These are phyloP conservation scores for Tetragnatha montana DNA, from an alignment of 2,888 invertebrate species.

Conservation along the genomic window DNA sequence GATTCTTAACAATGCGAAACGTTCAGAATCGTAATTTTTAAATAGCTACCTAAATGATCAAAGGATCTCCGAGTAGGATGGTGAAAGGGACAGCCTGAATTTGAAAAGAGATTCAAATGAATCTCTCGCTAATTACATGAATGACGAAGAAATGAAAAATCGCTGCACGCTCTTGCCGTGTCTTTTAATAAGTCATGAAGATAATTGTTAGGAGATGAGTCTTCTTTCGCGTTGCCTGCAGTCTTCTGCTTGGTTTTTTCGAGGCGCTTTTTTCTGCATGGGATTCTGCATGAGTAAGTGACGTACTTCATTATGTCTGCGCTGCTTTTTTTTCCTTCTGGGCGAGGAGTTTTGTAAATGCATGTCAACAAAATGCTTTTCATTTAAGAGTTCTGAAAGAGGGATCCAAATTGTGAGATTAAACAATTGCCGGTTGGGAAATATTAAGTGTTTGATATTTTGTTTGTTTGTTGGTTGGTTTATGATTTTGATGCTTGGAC, in stretches of 20 bases:
- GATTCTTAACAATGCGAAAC: constrained; percentile 65
- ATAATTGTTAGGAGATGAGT: constrained; percentile 47
- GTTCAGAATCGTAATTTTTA: constrained; percentile 64
- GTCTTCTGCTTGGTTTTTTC: not conserved
- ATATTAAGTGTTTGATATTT: too few species aligned
- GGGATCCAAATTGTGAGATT: not conserved
- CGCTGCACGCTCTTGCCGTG: constrained; percentile 10
- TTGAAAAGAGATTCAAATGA: constrained; percentile 59
- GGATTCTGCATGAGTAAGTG: constrained; percentile 15
- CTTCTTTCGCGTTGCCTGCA: not conserved
- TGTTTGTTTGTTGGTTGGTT: too few species aligned
- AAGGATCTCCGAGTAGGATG: constrained; percentile 49
- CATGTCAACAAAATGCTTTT: not conserved
- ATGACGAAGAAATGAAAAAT: constrained; percentile 40
- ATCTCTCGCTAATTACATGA: constrained; percentile 61
- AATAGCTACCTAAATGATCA: constrained; percentile 70
- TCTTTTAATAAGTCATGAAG: constrained; percentile 56
- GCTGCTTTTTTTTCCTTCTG: not conserved
- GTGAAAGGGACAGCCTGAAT: constrained; percentile 55
- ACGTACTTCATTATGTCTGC: constrained; percentile 21
- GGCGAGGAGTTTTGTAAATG: not conserved
- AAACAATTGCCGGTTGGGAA: too few species aligned
- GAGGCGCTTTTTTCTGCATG: constrained; percentile 8
- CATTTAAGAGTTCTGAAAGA: not conserved
- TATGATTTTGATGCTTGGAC: too few species aligned